Percentiles rank a stretch among this genome's conserved stretches.
Conservation (phyloP, 2,113 vertebrate genomes). For the Gymnorhina tibicen region DNA sequence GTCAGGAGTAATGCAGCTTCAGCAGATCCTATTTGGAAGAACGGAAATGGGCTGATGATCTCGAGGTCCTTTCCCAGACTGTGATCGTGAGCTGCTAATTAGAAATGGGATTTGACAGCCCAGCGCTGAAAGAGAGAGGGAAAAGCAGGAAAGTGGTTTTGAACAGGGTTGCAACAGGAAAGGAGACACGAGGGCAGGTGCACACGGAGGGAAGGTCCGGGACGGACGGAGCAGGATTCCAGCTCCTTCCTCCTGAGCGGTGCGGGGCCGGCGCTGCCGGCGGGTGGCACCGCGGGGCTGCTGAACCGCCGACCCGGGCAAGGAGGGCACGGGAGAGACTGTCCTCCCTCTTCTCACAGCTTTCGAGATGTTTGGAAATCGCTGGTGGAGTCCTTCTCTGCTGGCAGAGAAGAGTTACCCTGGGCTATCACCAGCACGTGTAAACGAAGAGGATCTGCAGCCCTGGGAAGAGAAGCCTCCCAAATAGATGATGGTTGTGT, state of each 20-base stretch:
- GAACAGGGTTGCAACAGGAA: neutral
- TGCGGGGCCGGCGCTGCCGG: neutral
- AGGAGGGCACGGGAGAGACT: neutral
- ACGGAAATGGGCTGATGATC: neutral
- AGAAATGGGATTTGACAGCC: neutral
- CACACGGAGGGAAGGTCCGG: rapidly evolving
- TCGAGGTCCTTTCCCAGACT: neutral
- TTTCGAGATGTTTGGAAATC: neutral
- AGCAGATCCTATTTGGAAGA: neutral
- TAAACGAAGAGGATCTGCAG: neutral
- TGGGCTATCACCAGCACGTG: rapidly evolving
- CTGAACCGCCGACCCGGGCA: rapidly evolving
- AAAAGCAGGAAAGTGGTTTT: neutral
- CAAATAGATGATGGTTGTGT: rapidly evolving
- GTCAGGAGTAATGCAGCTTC: neutral
- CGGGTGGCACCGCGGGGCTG: neutral
- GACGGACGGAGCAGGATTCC: rapidly evolving
- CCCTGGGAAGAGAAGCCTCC: neutral
- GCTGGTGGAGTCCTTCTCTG: neutral
- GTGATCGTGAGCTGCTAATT: neutral
- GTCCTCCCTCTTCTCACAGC: rapidly evolving
- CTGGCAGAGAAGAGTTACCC: neutral
- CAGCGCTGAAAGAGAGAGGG: neutral
- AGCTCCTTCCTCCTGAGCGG: rapidly evolving
- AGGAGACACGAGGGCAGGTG: neutral